Conservation (phyloP, 2,113 vertebrate genomes). For the Albula glossodonta region DNA sequence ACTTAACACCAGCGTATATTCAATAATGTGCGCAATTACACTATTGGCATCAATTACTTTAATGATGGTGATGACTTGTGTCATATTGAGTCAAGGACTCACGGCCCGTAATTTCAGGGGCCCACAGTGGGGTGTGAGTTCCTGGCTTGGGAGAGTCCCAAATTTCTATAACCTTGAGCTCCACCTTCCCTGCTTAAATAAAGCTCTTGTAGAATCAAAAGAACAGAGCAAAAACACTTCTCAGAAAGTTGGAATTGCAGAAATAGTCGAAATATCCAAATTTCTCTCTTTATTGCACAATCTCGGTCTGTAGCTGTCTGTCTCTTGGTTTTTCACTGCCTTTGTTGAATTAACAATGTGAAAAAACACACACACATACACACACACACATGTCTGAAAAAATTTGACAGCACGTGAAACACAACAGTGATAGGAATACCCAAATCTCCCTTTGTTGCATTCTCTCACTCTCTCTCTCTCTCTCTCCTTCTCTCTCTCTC, state of each 20-base stretch:
- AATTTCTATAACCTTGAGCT: not conserved
- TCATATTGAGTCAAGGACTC: constrained; percentile 38
- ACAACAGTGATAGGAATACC: not conserved
- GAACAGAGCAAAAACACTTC: too few relatives aligned
- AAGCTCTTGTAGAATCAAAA: not conserved
- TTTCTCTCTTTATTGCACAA: too few relatives aligned
- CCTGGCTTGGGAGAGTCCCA: constrained; percentile 21
- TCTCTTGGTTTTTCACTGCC: too few relatives aligned
- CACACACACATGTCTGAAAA: too few relatives aligned
- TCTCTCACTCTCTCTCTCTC: not conserved
- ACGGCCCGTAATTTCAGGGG: constrained; percentile 34
- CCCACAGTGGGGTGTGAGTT: constrained; percentile 51
- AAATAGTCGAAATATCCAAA: too few relatives aligned
- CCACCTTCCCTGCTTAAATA: not conserved
- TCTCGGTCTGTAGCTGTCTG: too few relatives aligned
- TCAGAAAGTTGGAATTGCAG: too few relatives aligned
- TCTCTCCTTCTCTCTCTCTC: not conserved
- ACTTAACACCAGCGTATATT: constrained; percentile 46
- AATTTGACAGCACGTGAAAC: too few relatives aligned
- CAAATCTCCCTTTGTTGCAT: too few relatives aligned
- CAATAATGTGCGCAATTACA: constrained; percentile 24
- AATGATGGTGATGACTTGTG: constrained; percentile 55
- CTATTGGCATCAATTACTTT: not conserved
- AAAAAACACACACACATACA: too few relatives aligned
- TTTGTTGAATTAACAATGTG: too few relatives aligned